phyloP scores from a whole-genome alignment of 2,113 vertebrate genomes.

The Rhinolophus sinicus region DNA sequence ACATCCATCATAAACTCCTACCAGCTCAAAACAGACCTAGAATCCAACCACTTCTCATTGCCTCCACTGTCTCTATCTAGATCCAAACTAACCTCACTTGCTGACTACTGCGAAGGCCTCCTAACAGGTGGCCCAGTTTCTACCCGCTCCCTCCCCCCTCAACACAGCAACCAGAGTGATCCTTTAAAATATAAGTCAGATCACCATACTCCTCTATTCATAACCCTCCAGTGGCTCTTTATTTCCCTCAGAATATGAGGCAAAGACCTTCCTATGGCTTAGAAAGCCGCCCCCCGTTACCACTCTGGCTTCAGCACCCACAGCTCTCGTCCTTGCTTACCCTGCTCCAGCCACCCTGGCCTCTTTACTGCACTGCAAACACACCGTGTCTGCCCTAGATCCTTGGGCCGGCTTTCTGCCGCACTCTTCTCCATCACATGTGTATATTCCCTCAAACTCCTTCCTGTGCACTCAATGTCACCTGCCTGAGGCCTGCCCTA shows the following conservation, averaged over 20 bases:
- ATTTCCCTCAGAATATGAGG: not conserved
- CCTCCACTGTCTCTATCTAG: not conserved
- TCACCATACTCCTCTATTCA: not conserved
- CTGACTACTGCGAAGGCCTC: not conserved
- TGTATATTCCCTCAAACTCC: not conserved
- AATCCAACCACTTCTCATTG: not conserved
- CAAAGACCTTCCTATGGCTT: not conserved
- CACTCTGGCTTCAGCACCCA: not conserved
- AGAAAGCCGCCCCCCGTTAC: not conserved
- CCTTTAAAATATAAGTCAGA: not conserved
- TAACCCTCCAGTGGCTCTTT: not conserved
- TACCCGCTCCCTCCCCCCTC: not conserved
- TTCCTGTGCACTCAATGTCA: not conserved
- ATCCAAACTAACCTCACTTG: not conserved
- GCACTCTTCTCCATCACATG: not conserved
- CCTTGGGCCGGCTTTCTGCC: not conserved
- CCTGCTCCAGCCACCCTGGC: not conserved
- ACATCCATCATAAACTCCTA: not conserved
- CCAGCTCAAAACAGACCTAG: not conserved
- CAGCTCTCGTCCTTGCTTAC: not conserved
- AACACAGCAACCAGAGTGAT: not conserved
- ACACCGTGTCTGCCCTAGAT: not conserved
- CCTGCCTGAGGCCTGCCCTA: not conserved
- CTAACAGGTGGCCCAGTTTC: not conserved
- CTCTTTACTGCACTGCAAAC: not conserved